Base-by-base conservation (phyloP, 2,888 invertebrate genomes). In the Drosophila paracracens region DNA sequence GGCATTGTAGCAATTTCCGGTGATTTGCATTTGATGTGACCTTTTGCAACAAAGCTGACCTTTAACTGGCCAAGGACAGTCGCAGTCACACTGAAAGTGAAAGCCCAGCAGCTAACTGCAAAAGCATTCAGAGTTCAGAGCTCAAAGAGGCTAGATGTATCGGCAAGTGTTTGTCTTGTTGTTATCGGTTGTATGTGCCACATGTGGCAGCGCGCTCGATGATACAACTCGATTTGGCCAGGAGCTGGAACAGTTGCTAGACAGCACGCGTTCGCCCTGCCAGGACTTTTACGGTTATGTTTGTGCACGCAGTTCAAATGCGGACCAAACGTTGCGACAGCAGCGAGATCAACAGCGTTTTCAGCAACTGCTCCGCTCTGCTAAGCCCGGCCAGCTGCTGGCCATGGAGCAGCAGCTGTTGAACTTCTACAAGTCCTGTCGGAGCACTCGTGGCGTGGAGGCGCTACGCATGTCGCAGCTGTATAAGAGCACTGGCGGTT, bases 251-350 rank as follows among this genome's bases (percentile, higher is more conserved):
- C 86, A 82, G 25, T 83, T 88, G 66, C 50, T 92, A 58, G 91
- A 92, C 66, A 62, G 51, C 1, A 78, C 74, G 5, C 81, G 74
- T 48, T 74, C 78, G 25, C 92, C 92, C 4, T 92, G 92, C 51
- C 81, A 91, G 46, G 92, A 92, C 64, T 92, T 92, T 27, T 92
- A 91, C 68, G 90, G 89, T 18, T 91, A 88, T 70, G 91, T 93
- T 7, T 93, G 92, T 59, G 79, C 76, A 6, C 85, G 87, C 40
- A 89, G 82, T 16, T 68, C 80, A 35, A 89, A 80, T 46, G 68
- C 56, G 11, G 82, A 79, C 1, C 74, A 82, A 36, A 81, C 84
- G 10, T 79, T 77, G 59, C 74, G 77, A 1, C 70, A 59, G 6
- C 83, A 83, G 33, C 89, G 85, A 57, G 91, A 92, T 16, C 81